A percentile compares a stretch with the other conserved stretches of the same genome.
Conservation (phyloP, 2,113 vertebrate species). For the Oncorhynchus gorbuscha region DNA sequence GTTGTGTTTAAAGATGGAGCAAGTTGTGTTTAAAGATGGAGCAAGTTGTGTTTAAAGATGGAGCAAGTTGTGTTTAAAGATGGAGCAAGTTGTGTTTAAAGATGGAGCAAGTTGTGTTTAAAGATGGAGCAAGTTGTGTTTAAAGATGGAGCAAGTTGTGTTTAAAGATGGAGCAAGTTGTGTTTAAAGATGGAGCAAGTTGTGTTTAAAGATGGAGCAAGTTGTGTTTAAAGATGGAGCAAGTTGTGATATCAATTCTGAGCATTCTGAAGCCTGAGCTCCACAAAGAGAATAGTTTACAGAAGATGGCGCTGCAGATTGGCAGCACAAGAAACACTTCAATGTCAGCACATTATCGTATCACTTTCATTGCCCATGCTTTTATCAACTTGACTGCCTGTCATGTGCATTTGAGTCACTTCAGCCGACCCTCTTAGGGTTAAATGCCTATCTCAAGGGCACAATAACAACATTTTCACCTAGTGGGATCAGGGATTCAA, state of each 20-base stretch:
- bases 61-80: too few species aligned
- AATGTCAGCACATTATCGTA: too few species aligned
- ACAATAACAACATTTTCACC: too few species aligned
- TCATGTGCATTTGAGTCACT: not conserved
- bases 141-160: too few species aligned
- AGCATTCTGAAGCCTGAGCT: not conserved
- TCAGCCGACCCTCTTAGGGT: too few species aligned
- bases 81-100: not conserved
- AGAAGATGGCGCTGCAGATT: too few species aligned
- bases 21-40: too few species aligned
- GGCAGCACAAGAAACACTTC: too few species aligned
- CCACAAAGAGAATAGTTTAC: not conserved
- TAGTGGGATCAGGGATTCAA: too few species aligned
- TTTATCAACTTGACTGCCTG: not conserved
- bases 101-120: too few species aligned
- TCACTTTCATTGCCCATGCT: too few species aligned
- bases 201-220: not conserved
- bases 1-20: not conserved
- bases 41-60: not conserved
- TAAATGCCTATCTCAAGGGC: too few species aligned
- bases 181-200: not conserved
- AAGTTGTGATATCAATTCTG: constrained; percentile 31
- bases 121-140: not conserved
- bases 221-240: not conserved
- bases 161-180: not conserved